Evolutionary conservation across 2,797 vertebrate genomes (phyloP), one percentile per base, ranked within the genome.

Genomic region (Sebastiscus albofasciatus): DNA sequence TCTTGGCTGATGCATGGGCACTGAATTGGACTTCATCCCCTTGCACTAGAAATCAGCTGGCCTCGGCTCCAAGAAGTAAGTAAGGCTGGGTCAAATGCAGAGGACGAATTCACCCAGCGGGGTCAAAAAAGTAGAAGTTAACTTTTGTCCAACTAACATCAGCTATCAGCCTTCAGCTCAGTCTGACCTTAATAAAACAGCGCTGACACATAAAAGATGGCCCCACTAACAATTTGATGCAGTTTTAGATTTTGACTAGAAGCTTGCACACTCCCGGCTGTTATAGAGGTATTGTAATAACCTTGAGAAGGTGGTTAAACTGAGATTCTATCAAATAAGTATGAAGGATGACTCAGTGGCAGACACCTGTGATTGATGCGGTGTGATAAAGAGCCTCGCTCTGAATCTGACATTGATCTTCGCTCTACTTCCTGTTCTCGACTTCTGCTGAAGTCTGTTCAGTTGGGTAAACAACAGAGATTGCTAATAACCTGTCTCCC

Each of bases 391-490:
- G 80, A 72, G 66, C 67, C 73, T 49, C 3, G 16, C 46, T 72
- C 72, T 24, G 14, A 71, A 80, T 86, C 79, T 85, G 81, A 86
- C 89, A 88, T 83, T 85, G 83, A 91, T 91, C 87, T 82, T 34
- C 20, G 2, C 73, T 82, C 67, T 6, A 58, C 81, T 78, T 84
- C 75, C 80, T 68, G 52, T 62, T 67, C 69, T 69, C 2, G 0
- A 79, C 64, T 77, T 71, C 62, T n/a, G 55, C 80, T 33, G 7
- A 34, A 67, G 68, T 79, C 75, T 71, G 79, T 86, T 78, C 69
- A 73, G 72, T 61, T 46, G 73, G 61, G 72, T 85, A 89, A 93
- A 93, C 87, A 92, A 91, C 93, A 83, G 52, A 80, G 87, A 78
- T 27, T 80, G 79, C 77, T 93, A 87, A 92, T 90, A 90, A 87